A percentile compares a stretch with the other conserved stretches of the same genome.
These are phyloP conservation scores for Xiphophorus maculatus DNA, from an alignment of 2,113 vertebrate genomes.

Conservation along the genomic window DNA sequence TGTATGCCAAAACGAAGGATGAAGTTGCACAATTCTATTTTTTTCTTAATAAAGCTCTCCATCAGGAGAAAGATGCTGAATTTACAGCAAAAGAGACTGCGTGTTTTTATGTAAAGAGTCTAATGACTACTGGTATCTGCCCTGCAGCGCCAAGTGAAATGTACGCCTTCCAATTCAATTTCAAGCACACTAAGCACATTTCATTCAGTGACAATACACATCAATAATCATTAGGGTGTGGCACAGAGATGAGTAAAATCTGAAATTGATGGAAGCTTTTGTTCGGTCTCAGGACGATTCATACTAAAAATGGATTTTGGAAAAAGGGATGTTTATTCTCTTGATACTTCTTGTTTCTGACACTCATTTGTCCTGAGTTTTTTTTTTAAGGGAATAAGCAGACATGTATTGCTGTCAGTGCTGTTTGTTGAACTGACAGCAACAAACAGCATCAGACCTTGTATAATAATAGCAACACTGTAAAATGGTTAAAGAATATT, in stretches of 20 bases:
- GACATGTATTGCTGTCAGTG: background rate
- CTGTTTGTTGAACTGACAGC: background rate
- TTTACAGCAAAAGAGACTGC: slow-evolving; percentile 48
- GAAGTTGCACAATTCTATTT: slow-evolving; percentile 55
- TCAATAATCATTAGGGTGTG: slow-evolving; percentile 63
- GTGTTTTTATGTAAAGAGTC: slow-evolving; percentile 65
- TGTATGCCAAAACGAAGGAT: slow-evolving; percentile 42
- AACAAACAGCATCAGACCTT: background rate
- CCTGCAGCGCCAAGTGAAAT: slow-evolving; percentile 56
- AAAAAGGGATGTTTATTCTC: background rate
- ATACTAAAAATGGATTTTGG: background rate
- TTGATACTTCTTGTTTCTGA: background rate
- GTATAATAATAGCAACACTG: background rate
- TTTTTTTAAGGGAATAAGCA: background rate
- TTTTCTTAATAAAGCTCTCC: slow-evolving; percentile 62
- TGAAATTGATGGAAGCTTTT: slow-evolving; percentile 24
- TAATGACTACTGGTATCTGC: slow-evolving; percentile 66
- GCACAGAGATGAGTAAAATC: slow-evolving; percentile 39
- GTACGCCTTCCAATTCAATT: slow-evolving; percentile 64
- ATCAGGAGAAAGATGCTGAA: slow-evolving; percentile 62
- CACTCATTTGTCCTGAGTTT: background rate
- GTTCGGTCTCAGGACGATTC: background rate
- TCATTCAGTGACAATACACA: slow-evolving; percentile 64
- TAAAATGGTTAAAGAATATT: too few relatives aligned
- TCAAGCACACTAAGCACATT: slow-evolving; percentile 70